Conservation (phyloP, 92 coral and sea anemone genomes). For the Actinernus sp. region DNA sequence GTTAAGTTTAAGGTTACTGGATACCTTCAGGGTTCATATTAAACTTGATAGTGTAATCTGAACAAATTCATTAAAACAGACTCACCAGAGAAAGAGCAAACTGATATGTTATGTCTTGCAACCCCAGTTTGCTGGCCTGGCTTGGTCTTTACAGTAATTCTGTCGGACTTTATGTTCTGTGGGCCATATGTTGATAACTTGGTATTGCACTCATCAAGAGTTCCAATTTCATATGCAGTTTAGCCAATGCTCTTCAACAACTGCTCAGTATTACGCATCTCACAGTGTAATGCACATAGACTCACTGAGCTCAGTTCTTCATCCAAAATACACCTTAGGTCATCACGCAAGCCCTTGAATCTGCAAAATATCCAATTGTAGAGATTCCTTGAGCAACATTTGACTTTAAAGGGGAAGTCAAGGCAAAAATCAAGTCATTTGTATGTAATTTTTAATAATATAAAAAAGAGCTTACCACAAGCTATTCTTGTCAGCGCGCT, state of each 20-base stretch:
- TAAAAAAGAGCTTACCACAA: no score
- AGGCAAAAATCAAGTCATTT: no score
- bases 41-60: no score
- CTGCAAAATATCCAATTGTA: no score
- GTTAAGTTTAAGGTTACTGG: no score
- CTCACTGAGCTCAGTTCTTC: conserved; percentile 1
- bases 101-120: conserved; percentile 25
- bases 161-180: background rate
- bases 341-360: conserved; percentile 15
- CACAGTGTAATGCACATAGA: conserved; percentile 23
- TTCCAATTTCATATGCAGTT: conserved; percentile 3
- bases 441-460: no score
- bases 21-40: no score
- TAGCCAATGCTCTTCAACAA: background rate
- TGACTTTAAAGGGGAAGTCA: no score
- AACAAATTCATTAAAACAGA: no score
- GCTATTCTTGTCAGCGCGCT: no score
- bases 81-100: conserved; percentile 15
- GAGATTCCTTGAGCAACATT: no score
- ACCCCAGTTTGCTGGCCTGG: conserved; percentile 32
- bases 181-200: conserved; percentile 15
- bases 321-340: conserved; percentile 8
- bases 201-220: conserved; percentile 13
- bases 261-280: conserved; percentile 20
- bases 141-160: conserved; percentile 8